These are phyloP conservation scores for Apantesis nais DNA, from an alignment of 2,888 invertebrate species.

Conservation along the genomic window DNA sequence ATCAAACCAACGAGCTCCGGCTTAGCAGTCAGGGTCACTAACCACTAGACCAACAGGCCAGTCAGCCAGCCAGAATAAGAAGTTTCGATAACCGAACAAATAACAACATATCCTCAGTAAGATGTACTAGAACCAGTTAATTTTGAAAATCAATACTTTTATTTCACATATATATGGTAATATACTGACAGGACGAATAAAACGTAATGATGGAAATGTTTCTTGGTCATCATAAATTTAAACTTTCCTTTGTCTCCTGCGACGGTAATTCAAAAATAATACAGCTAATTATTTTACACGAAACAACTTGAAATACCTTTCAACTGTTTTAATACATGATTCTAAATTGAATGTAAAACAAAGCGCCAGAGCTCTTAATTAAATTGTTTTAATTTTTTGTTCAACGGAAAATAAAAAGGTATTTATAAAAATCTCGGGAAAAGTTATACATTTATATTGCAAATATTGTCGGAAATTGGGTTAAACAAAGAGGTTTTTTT, in stretches of 20 bases:
- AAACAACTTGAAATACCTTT: background rate
- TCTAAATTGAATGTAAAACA: constrained; percentile 4
- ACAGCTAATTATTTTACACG: background rate
- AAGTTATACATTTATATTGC: background rate
- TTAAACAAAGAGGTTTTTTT: background rate
- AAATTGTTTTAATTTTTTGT: constrained; percentile 3
- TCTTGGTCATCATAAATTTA: background rate
- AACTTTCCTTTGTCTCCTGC: background rate
- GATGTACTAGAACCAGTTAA: too few relatives aligned
- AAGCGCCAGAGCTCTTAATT: background rate
- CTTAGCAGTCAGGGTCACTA: too few relatives aligned
- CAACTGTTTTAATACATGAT: background rate
- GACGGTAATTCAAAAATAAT: background rate
- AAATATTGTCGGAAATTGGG: background rate
- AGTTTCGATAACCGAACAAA: too few relatives aligned
- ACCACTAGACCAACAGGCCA: too few relatives aligned
- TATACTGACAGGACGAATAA: too few relatives aligned
- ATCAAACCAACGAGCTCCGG: too few relatives aligned
- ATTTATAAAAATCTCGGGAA: background rate
- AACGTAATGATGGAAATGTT: background rate
- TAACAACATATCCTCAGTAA: too few relatives aligned
- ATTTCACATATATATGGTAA: too few relatives aligned
- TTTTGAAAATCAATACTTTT: too few relatives aligned
- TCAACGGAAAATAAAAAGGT: background rate
- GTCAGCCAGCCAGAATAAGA: too few relatives aligned